A percentile compares a stretch with the other conserved stretches of the same genome.
Evolutionary conservation across 2,113 vertebrate genomes (phyloP).

Genomic region (Lethenteron reissneri): DNA sequence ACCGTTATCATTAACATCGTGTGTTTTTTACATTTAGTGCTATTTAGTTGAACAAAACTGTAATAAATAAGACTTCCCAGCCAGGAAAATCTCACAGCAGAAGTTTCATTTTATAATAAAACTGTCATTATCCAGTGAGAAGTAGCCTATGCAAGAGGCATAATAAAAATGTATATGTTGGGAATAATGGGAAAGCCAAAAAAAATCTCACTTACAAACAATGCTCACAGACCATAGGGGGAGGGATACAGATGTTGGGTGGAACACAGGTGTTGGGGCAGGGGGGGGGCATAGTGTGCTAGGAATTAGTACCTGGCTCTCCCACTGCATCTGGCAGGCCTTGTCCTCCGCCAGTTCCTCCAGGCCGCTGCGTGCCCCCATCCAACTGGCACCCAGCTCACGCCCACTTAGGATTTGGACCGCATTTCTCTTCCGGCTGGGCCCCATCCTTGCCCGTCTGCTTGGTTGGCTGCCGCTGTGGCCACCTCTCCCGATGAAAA

Average conservation of each 20-base stretch:
- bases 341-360: constrained; percentile 95
- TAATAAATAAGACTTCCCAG: too few relatives aligned
- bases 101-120: too few relatives aligned
- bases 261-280: too few relatives aligned
- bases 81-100: too few relatives aligned
- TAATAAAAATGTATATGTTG: background rate
- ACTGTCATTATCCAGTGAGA: too few relatives aligned
- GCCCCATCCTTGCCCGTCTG: constrained; percentile 28
- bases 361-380: constrained; percentile 64
- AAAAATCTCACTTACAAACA: background rate
- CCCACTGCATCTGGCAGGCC: constrained; percentile 95
- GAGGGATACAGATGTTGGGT: background rate
- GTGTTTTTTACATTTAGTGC: too few relatives aligned
- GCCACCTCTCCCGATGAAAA: too few relatives aligned
- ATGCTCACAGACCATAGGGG: background rate
- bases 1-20: too few relatives aligned
- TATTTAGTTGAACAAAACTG: too few relatives aligned
- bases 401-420: constrained; percentile 72
- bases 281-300: constrained; percentile 3
- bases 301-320: constrained; percentile 51
- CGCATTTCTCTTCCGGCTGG: constrained; percentile 74
- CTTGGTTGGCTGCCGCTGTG: too few relatives aligned
- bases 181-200: background rate
- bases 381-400: constrained; percentile 54
- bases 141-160: background rate